Base-by-base conservation (phyloP, 2,797 vertebrate genomes). In the Cyclopterus lumpus region DNA sequence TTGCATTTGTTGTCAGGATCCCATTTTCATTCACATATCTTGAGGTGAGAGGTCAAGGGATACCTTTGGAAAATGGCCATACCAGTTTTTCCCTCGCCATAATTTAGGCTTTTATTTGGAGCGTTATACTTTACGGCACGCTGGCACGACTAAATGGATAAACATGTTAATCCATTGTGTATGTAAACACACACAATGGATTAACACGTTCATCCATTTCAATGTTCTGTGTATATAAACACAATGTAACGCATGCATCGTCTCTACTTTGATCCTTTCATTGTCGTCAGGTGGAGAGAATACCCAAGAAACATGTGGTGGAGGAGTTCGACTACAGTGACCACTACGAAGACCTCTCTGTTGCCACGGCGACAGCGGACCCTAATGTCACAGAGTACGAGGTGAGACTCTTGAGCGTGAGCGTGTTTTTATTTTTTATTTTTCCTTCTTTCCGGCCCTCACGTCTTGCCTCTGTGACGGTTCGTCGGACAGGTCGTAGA, bases 331-430 rank as follows among this genome's bases (percentile, higher is more conserved):
- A 95, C 80, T 94, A 84, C 73, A 86, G 81, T 4, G 91, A 93
- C 32, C 85, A 86, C 0, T 92, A 93, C 4, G 86, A 93, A 0
- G 91, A 94, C 58, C 15, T 92, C 10, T 20, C 89, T 0, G 55
- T 88, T 64, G 88, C 95, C 78, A 90, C 91, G 0, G 91, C 92
- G 70, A 91, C 93, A 0, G 1, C 76, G 8, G 86, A 82, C 44
- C 78, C 54, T 14, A 95, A 95, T 1, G 46, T 81, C 83, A 95
- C 94, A 0, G 83, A 94, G 58, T 94, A 94, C 0, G 93, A 96
- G 95, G 97, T 97, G 84, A 76, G 65, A 46, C 22, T 54, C 24
- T n/a, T 5, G 9, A 28, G 42, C 12, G 7, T 1, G 0, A 58
- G n/a, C 59, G 49, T 22, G 1, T n/a, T 59, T 73, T 42, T 36